Base-by-base conservation (phyloP, 92 coral and sea anemone genomes). In the Diadumene lineata region DNA sequence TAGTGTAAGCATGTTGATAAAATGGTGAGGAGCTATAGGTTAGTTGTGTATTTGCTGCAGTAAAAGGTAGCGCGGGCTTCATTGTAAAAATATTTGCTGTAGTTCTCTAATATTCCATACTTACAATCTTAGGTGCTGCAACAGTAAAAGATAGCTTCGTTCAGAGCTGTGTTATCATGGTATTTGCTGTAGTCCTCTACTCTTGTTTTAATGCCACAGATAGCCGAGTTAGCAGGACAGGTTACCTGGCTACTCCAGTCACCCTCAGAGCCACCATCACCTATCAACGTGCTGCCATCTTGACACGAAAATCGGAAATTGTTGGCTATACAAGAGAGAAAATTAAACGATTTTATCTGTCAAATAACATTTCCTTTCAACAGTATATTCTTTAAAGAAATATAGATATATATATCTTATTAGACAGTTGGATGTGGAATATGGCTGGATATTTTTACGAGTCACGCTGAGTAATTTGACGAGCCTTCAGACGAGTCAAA, bases 71-170 rank as follows among this genome's bases (percentile, higher is more conserved):
- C n/a, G n/a, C n/a, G n/a, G n/a, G n/a, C n/a, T n/a, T n/a, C n/a
- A n/a, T n/a, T n/a, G n/a, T n/a, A n/a, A n/a, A n/a, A n/a, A n/a
- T n/a, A n/a, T 38, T 38, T 38, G 48, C 13, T 4, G 13, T 38
- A 38, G 48, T 38, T 38, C 48, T 38, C 7, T 38, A 13, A 4
- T 38, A 4, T 38, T 38, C 6, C 48, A 38, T 38, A 38, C 48
- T 13, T 6, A 38, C 48, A 4, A 4, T 4, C 13, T 23, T 53
- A 53, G 24, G 18, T 60, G 29, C 74, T 44, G 38, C 74, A 69
- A 38, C 74, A 69, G 60, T 69, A 50, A 53, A 69, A 69, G 38
- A 69, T 46, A 18, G 74, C 74, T 10, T 29, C 74, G 43, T 69
- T 69, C n/a, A 69, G 74, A 26, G 74, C 74, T 23, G 74, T 69